Conservation (phyloP, 2,888 invertebrate genomes). For the Drosophila aldrichi region DNA sequence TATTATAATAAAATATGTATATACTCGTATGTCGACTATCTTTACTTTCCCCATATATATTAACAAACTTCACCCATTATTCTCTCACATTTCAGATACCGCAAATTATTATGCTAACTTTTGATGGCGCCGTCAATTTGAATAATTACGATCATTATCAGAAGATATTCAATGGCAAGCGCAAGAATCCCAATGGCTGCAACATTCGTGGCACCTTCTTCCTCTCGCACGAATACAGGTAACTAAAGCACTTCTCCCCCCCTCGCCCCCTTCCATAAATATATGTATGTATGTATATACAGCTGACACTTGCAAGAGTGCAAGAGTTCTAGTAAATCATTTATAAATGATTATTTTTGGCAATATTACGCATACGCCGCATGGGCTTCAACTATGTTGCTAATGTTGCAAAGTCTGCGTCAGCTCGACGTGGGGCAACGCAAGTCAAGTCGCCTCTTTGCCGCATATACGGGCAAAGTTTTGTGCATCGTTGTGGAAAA, state of each 20-base stretch:
- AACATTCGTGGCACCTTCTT: slow-evolving; percentile 96
- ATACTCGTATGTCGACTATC: too few relatives aligned
- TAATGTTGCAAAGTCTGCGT: slow-evolving; percentile 26
- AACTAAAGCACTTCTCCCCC: slow-evolving; percentile 52
- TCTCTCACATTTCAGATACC: slow-evolving; percentile 89
- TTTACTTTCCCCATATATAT: background rate
- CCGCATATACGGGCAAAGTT: slow-evolving; percentile 62
- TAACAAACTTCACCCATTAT: background rate
- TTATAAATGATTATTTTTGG: slow-evolving; percentile 62
- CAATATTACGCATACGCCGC: slow-evolving; percentile 55
- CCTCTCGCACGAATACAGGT: slow-evolving; percentile 94
- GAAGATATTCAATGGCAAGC: slow-evolving; percentile 92
- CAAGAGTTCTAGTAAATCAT: slow-evolving; percentile 28
- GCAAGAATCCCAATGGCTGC: slow-evolving; percentile 95
- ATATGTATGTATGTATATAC: background rate
- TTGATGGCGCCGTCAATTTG: slow-evolving; percentile 96
- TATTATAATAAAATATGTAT: too few relatives aligned
- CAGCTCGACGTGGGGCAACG: slow-evolving; percentile 16
- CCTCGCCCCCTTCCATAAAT: too few relatives aligned
- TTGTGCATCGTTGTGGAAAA: slow-evolving; percentile 67
- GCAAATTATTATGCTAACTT: slow-evolving; percentile 96
- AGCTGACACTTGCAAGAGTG: slow-evolving; percentile 1
- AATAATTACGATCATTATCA: slow-evolving; percentile 95
- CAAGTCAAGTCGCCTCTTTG: slow-evolving; percentile 49
- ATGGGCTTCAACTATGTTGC: slow-evolving; percentile 32